Evolutionary conservation across 2,888 invertebrate species (phyloP).

Genomic region (Dryococelus australis): DNA sequence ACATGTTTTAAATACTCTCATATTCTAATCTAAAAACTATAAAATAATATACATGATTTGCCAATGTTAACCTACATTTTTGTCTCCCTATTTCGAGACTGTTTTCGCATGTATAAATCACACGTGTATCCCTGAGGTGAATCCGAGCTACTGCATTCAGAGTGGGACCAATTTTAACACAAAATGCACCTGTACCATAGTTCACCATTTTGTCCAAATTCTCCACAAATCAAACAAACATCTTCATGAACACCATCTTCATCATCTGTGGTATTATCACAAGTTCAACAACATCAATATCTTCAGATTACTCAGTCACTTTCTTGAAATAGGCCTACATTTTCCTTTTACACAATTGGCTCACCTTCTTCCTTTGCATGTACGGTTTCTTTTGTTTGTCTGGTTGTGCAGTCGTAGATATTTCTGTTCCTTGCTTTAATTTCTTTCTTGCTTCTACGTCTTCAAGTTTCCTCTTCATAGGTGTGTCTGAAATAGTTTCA

Average conservation of each 20-base stretch:
- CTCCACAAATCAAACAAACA: neutral
- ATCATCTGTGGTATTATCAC: neutral
- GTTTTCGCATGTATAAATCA: neutral
- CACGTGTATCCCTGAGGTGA: neutral
- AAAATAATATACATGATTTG: too few relatives aligned
- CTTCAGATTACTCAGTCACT: too few relatives aligned
- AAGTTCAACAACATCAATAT: neutral
- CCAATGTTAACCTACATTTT: too few relatives aligned
- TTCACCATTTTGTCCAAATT: neutral
- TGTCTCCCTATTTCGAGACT: neutral
- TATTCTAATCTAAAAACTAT: too few relatives aligned
- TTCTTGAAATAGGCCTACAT: neutral
- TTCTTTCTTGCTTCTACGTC: neutral
- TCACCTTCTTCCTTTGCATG: neutral
- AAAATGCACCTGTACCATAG: neutral
- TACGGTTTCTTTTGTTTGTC: neutral
- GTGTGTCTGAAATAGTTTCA: neutral
- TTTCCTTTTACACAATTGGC: neutral
- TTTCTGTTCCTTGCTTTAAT: neutral
- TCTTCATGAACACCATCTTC: neutral
- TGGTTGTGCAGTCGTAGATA: neutral
- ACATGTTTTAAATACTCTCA: too few relatives aligned
- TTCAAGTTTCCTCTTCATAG: neutral
- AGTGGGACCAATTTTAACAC: neutral
- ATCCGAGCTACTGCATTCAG: neutral